These are phyloP conservation scores for human (Homo sapiens) DNA, from an alignment of 2,113 vertebrate species.

Conservation along the genomic window GRCh38 chr4:170823501-170824000, in stretches of 20 bases:
- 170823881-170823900: no score
- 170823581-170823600: background rate
- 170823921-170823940: no score
- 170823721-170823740: background rate
- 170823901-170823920: no score
- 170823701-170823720: background rate
- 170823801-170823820: background rate
- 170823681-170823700: background rate
- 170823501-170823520: background rate
- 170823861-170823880: no score
- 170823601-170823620: background rate
- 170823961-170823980: no score
- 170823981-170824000: no score
- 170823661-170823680: background rate
- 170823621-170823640: background rate
- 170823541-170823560: background rate
- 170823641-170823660: constrained; percentile 7
- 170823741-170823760: background rate
- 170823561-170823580: background rate
- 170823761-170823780: background rate
- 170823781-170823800: background rate
- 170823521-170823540: background rate
- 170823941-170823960: no score
- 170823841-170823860: no score
- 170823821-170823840: background rate